Evolutionary conservation across 2,113 vertebrate species (phyloP), one percentile per base, ranked within the genome.

Genomic region (Engraulis encrasicolus): DNA sequence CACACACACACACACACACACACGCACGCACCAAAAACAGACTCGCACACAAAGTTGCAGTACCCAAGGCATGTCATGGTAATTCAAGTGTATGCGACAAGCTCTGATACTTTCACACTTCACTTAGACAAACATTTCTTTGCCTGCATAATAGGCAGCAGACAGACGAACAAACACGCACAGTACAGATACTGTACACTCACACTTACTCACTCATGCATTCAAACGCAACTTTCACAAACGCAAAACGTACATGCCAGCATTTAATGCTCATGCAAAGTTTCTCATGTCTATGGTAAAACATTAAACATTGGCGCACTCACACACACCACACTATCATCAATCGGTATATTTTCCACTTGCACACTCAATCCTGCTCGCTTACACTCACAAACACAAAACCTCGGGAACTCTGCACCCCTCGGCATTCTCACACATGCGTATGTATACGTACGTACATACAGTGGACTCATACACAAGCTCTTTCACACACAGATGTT

Each of bases 391-490:
- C 27, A 34, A 27, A 74, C 11, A 34, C 11, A 12, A 74, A 74
- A 74, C 66, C 66, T 74, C 66, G 34, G 31, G 34, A 74, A 74
- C 66, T 74, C 31, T 34, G 66, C 66, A 74, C 66, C 27, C 23
- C 31, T 0, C 23, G 9, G n/a, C 58, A 66, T 66, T 36, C 66
- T 74, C 66, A 74, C 66, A 34, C 66, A 74, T 27, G 17, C 66
- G 12, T 34, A 74, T n/a, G n/a, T n/a, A n/a, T n/a, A n/a, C n/a
- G n/a, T n/a, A n/a, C n/a, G n/a, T n/a, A n/a, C n/a, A n/a, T 74
- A 74, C 66, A 74, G 66, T 34, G 2, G 66, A 31, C 11, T 74
- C 34, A 74, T 27, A 74, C 31, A 36, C 27, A 74, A n/a, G 1
- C 58, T 6, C n/a, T 27, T 27, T 1, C 66, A 74, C 23, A 74